Evolutionary conservation across 1,140 invertebrate species (phyloP), one percentile per base, ranked within the genome.

Genomic region (Aphis gossypii): DNA sequence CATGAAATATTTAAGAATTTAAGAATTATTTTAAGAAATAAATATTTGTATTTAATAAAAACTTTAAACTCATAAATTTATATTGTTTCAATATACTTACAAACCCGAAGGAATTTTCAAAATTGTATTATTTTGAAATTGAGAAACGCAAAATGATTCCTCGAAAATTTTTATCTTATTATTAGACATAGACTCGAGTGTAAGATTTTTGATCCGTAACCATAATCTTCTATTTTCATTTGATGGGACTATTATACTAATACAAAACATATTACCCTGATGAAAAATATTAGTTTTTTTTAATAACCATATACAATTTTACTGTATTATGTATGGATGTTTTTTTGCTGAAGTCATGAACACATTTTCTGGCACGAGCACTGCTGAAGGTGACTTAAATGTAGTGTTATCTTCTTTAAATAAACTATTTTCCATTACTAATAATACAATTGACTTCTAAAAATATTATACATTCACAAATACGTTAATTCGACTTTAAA

Each of bases 391-490:
- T 25, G 2, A 25, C 2, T 44, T n/a, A 20, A 90, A 56, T 23
- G 41, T 60, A 18, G 38, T 60, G 25, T 30, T 41, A n/a, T 90
- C 14, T 38, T 44, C 8, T 38, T 90, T 41, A 41, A 60, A 68
- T 68, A 56, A 68, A 90, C 23, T 90, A 44, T 90, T 41, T 90
- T 90, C 41, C 38, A 14, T 68, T n/a, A 68, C 54, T 41, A 90
- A 90, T 23, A 90, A 44, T 41, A 68, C 2, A 68, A 90, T 68
- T 90, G 89, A 68, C 7, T 56, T 90, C 88, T 90, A 46, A 41
- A 90, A 60, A 68, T 68, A 60, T 90, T 41, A 51, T 20, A 35
- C 0, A 35, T 25, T 20, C 18, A 88, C 18, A 9, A 48, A 88
- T 20, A 3, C 41, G 6, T 41, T 20, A 83, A 83, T 3, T 83